phyloP scores from a whole-genome alignment of 2,113 vertebrate genomes.

The Nothocercus julius region DNA sequence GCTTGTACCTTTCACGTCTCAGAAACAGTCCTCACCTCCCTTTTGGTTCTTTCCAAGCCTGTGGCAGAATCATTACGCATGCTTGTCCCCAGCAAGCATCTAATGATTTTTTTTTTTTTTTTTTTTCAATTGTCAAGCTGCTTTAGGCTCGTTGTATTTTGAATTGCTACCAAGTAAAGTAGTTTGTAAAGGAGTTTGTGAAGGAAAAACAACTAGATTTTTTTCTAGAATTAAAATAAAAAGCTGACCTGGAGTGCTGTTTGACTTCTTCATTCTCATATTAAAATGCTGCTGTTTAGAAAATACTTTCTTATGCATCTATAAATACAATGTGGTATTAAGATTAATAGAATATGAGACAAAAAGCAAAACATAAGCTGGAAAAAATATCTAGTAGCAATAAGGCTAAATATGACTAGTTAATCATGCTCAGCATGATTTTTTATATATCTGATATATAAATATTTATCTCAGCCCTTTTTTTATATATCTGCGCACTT shows the following conservation, averaged over 20 bases:
- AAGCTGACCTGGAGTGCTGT: not conserved
- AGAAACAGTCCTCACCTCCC: not conserved
- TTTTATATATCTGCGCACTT: not conserved
- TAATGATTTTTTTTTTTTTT: not conserved
- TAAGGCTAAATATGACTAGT: not conserved
- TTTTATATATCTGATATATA: too few species aligned
- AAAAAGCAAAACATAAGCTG: not conserved
- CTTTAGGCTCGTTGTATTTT: not conserved
- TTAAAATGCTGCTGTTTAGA: not conserved
- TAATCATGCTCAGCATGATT: not conserved
- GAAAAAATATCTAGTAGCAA: not conserved
- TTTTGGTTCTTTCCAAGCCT: not conserved
- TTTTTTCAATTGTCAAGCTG: not conserved
- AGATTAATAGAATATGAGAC: not conserved
- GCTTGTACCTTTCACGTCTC: not conserved
- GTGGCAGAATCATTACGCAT: not conserved
- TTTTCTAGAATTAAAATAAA: not conserved
- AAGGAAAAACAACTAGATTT: not conserved
- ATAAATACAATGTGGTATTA: not conserved
- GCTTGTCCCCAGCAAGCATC: not conserved
- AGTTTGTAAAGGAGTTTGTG: not conserved
- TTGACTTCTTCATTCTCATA: accelerated
- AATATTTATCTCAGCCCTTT: not conserved
- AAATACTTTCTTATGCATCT: not conserved
- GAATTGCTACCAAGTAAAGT: not conserved